Evolutionary conservation across 2,113 vertebrate species (phyloP).

Genomic region (Leucoraja erinaceus): DNA sequence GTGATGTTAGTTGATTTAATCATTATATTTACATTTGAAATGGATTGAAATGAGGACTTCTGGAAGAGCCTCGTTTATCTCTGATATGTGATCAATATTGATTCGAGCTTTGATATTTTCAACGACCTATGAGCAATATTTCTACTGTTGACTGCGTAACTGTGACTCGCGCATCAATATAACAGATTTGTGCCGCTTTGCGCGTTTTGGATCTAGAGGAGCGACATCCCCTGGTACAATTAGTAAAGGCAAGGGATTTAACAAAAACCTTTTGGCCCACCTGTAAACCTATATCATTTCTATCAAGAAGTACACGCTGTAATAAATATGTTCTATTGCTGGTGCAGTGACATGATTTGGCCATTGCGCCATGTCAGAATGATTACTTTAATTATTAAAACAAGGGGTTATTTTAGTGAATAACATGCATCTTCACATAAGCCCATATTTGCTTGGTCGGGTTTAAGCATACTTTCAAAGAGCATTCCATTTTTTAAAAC

Average conservation of each 20-base stretch:
- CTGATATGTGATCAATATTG: background rate
- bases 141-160: too few species aligned
- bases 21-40: background rate
- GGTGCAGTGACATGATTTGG: background rate
- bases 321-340: background rate
- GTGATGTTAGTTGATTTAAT: background rate
- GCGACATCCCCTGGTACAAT: constrained; percentile 32
- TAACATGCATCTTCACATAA: background rate
- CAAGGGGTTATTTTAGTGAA: background rate
- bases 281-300: background rate
- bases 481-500: background rate
- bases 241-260: constrained; percentile 2
- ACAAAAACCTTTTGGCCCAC: background rate
- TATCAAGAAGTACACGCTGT: background rate
- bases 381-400: background rate
- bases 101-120: background rate
- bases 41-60: background rate
- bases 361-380: background rate
- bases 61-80: background rate
- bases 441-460: background rate
- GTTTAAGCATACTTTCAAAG: background rate
- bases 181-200: background rate
- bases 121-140: background rate
- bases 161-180: background rate
- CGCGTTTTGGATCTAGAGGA: background rate